Evolutionary conservation across 2,888 invertebrate genomes (phyloP).

Genomic region (Acronicta alni): DNA sequence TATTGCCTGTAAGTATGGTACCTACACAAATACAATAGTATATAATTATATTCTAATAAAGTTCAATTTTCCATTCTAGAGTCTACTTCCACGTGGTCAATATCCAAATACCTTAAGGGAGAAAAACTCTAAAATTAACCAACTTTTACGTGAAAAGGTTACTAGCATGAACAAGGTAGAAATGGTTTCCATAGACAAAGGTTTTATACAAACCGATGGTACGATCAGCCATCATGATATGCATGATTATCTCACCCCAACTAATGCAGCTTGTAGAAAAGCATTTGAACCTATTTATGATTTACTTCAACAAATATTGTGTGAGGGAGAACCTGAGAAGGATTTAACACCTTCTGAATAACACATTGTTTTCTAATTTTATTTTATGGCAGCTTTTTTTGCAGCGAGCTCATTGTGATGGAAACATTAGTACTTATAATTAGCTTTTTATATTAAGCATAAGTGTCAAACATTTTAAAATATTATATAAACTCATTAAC

Average conservation of each 20-base stretch:
- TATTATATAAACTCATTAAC: conserved; percentile 69
- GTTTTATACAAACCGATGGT: conserved; percentile 93
- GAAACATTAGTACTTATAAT: conserved; percentile 83
- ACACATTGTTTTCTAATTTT: conserved; percentile 52
- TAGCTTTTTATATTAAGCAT: conserved; percentile 84
- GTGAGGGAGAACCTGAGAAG: conserved; percentile 93
- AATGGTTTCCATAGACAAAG: conserved; percentile 94
- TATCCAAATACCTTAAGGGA: conserved; percentile 94
- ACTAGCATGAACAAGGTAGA: conserved; percentile 92
- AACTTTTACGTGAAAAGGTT: conserved; percentile 91
- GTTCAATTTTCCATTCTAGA: conserved; percentile 88
- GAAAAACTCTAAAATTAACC: conserved; percentile 93
- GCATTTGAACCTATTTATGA: conserved; percentile 96
- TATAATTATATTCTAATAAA: conserved; percentile 4
- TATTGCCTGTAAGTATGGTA: conserved; percentile 93
- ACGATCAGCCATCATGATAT: conserved; percentile 96
- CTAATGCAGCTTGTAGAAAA: conserved; percentile 95
- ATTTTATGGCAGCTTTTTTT: conserved; percentile 72
- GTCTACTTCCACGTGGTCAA: conserved; percentile 96
- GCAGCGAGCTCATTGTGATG: conserved; percentile 85
- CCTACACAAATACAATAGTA: neutral
- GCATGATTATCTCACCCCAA: conserved; percentile 97
- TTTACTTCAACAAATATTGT: conserved; percentile 93
- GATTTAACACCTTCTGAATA: conserved; percentile 93
- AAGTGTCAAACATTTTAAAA: conserved; percentile 68